These are phyloP conservation scores for Nanorana parkeri DNA, from an alignment of 2,113 vertebrate species.

Conservation along the genomic window DNA sequence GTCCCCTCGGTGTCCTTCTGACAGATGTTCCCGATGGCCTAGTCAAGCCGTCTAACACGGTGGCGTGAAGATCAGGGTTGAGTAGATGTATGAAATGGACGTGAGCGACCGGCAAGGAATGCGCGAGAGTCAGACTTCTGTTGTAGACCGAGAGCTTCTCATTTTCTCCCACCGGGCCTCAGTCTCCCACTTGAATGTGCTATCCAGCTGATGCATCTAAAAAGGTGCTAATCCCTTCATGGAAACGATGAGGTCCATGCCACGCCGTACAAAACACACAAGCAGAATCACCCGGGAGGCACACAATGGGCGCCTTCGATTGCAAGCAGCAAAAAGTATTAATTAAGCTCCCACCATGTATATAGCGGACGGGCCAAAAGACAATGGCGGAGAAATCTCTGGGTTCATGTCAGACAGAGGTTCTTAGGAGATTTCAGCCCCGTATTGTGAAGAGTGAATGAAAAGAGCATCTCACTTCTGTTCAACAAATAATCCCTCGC, in stretches of 20 bases:
- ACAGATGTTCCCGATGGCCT: conserved; percentile 12
- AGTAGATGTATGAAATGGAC: conserved; percentile 27
- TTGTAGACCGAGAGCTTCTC: conserved; percentile 24
- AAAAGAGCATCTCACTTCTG: conserved; percentile 46
- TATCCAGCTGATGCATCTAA: conserved; percentile 46
- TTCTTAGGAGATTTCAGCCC: conserved; percentile 15
- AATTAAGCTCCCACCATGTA: background rate
- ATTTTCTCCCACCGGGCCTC: background rate
- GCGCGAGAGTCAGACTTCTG: background rate
- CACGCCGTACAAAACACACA: conserved; percentile 37
- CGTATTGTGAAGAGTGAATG: conserved; percentile 6
- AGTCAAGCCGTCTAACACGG: background rate
- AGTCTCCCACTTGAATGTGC: conserved; percentile 3
- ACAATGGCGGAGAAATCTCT: conserved; percentile 1
- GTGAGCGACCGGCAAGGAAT: conserved; percentile 32
- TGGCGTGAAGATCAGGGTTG: background rate
- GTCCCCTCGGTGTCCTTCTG: background rate
- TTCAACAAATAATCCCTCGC: conserved; percentile 40
- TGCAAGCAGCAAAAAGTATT: conserved; percentile 1
- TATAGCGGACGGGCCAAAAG: conserved; percentile 2
- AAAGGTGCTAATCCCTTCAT: conserved; percentile 47
- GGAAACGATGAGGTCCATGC: conserved; percentile 41
- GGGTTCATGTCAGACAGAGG: conserved; percentile 24
- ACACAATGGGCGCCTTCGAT: conserved; percentile 16
- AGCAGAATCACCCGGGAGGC: background rate